A percentile compares a stretch with the other conserved stretches of the same genome.
These are phyloP conservation scores for Mobula hypostoma DNA, from an alignment of 2,113 vertebrate species.

Conservation along the genomic window DNA sequence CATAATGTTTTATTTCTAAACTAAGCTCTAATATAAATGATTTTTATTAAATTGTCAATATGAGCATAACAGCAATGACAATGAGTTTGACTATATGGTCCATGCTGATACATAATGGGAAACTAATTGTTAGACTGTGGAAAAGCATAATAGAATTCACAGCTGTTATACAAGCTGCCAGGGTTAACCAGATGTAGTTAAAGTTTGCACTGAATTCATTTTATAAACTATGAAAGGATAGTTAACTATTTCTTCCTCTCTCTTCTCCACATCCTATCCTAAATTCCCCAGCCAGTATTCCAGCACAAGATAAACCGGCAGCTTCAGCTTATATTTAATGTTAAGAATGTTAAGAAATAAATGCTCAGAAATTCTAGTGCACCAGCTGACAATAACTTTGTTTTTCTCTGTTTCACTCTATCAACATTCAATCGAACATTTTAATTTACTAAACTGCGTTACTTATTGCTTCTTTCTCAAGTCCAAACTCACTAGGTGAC, in stretches of 20 bases:
- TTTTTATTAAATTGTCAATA: background rate
- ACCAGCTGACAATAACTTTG: too few relatives aligned
- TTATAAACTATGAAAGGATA: background rate
- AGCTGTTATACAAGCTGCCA: background rate
- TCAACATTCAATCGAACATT: too few relatives aligned
- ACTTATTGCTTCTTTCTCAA: too few relatives aligned
- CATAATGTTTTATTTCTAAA: background rate
- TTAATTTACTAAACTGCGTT: too few relatives aligned
- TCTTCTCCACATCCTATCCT: background rate
- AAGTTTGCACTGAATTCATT: background rate
- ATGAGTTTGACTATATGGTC: background rate
- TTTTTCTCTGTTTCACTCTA: too few relatives aligned
- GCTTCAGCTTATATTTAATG: background rate
- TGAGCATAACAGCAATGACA: background rate
- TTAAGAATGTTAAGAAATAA: background rate
- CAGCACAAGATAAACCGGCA: background rate
- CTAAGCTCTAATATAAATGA: background rate
- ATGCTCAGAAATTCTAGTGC: too few relatives aligned
- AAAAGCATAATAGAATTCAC: slow-evolving; percentile 11
- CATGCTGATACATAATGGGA: background rate
- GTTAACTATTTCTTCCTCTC: background rate
- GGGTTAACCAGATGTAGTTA: background rate
- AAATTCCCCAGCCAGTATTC: background rate
- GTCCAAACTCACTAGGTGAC: too few relatives aligned
- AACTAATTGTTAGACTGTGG: background rate